Conservation (phyloP, 2,113 vertebrate genomes). For the Cygnus atratus region DNA sequence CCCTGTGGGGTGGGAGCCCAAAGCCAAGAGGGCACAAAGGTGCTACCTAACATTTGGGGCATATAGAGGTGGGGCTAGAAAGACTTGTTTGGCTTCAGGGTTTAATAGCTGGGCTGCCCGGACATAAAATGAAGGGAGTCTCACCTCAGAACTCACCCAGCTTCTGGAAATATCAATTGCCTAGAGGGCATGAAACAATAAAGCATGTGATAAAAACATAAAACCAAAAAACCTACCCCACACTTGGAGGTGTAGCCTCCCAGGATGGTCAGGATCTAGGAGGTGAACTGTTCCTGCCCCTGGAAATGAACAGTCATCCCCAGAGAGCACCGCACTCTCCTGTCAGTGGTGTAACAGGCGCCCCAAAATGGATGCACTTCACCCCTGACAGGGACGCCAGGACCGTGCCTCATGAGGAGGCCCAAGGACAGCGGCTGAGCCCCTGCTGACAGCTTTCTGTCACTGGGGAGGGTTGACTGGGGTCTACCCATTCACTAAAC, state of each 20-base stretch:
- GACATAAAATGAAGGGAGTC: background rate
- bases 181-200: background rate
- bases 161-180: background rate
- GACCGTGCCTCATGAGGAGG: background rate
- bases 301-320: background rate
- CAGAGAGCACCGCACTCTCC: background rate
- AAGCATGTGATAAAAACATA: background rate
- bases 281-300: background rate
- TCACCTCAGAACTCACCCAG: background rate
- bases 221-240: background rate
- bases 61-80: background rate
- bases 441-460: background rate
- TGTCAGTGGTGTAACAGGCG: background rate
- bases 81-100: background rate
- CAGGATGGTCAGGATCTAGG: background rate
- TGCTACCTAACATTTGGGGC: background rate
- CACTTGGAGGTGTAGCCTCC: background rate
- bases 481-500: background rate
- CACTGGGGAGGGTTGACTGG: background rate
- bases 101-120: background rate
- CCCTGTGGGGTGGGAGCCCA: background rate
- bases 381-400: background rate
- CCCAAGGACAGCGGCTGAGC: background rate
- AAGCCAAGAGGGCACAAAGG: background rate
- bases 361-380: fast-evolving